Evolutionary conservation across 1,140 invertebrate genomes (phyloP), one percentile per base, ranked within the genome.

Genomic region (Pogonomyrmex californicus): DNA sequence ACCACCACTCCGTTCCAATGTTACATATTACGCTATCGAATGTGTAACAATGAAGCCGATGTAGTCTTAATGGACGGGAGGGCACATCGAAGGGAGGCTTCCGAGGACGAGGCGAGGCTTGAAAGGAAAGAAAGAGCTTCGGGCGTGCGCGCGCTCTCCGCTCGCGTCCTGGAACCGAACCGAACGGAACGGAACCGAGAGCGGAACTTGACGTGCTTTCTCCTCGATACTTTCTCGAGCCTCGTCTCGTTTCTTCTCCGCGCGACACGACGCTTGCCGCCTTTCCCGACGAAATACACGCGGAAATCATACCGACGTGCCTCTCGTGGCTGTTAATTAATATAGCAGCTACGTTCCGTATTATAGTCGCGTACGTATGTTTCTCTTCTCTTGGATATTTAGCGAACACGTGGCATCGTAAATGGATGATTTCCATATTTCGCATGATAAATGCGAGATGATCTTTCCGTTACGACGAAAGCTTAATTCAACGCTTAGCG

Each of bases 181-280:
- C 10, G 38, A 60, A 75, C 23, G n/a, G 49, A 82, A 83, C 51
- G 70, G 70, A 71, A 44, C 73, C 51, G 62, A 87, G 85, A 87
- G 85, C 49, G 76, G 44, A 79, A 79, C 79, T 78, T 44, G 56
- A 36, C 60, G 70, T 89, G 87, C 88, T 89, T 89, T 89, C 83
- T 63, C 76, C 17, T 88, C 58, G 41, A 70, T 70, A 85, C 87
- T 89, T 88, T 89, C 88, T 76, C 88, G 60, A 14, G 23, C 14
- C 47, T 23, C 23, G 23, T 76, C 23, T 23, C 65, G 23, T 70
- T 12, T 79, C 65, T 81, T 75, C 41, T 62, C 66, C 12, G 47
- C 30, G 54, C 23, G 77, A 23, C 23, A 14, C 41, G 51, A 82
- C 79, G 51, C n/a, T n/a, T 75, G 68, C 41, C 41, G 30, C 54